A percentile compares a stretch with the other conserved stretches of the same genome.
These are phyloP conservation scores for Danaus melanippus DNA, from an alignment of 1,140 invertebrate genomes.

Conservation along the genomic window DNA sequence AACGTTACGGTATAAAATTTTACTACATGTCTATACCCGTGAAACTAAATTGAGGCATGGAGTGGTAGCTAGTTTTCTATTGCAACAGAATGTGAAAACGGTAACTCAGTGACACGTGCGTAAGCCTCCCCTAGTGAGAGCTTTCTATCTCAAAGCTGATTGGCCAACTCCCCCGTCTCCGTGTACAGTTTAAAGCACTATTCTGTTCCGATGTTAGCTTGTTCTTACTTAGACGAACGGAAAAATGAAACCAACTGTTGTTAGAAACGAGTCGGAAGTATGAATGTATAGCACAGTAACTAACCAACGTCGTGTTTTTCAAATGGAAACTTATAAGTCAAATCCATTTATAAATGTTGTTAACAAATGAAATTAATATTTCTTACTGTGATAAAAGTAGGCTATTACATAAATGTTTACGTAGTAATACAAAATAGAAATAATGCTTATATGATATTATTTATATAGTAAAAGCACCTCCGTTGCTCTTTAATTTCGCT, in stretches of 20 bases:
- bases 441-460: too few species aligned
- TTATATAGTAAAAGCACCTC: too few species aligned
- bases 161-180: constrained; percentile 22
- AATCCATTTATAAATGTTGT: too few species aligned
- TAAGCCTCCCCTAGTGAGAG: constrained; percentile 11
- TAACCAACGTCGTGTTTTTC: too few species aligned
- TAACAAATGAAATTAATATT: too few species aligned
- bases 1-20: too few species aligned
- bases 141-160: constrained; percentile 17
- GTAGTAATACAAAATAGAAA: not conserved
- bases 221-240: constrained; percentile 11
- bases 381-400: too few species aligned
- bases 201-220: constrained; percentile 3
- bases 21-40: too few species aligned
- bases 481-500: constrained; percentile 15
- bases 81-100: constrained; percentile 13
- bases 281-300: constrained; percentile 2
- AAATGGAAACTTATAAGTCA: too few species aligned
- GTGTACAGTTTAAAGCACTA: constrained; percentile 26
- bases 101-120: constrained; percentile 15
- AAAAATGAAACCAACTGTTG: constrained; percentile 11
- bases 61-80: constrained; percentile 17
- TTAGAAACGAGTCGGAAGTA: constrained; percentile 1
- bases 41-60: too few species aligned
- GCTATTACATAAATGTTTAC: not conserved